Evolutionary conservation across 1,140 invertebrate species (phyloP).

Genomic region (Calephelis virginiensis): DNA sequence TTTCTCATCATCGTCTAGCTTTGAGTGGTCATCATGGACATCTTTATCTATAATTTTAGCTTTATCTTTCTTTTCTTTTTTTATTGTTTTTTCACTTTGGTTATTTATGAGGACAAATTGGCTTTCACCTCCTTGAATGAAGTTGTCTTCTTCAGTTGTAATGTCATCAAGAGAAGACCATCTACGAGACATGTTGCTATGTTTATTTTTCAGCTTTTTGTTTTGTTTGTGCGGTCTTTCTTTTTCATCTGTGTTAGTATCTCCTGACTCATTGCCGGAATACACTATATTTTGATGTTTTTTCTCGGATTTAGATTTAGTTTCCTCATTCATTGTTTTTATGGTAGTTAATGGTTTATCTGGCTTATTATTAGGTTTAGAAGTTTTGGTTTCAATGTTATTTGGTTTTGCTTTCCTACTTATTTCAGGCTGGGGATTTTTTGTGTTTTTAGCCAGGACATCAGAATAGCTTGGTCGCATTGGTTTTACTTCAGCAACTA

Average conservation of each 20-base stretch:
- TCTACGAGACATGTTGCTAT: constrained; percentile 75
- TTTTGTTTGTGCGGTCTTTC: constrained; percentile 67
- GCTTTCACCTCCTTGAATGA: constrained; percentile 56
- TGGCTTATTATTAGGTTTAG: constrained; percentile 59
- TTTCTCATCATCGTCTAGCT: constrained; percentile 50
- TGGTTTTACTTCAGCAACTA: constrained; percentile 90
- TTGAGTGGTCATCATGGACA: constrained; percentile 44
- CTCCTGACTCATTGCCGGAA: constrained; percentile 76
- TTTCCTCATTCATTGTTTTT: constrained; percentile 66
- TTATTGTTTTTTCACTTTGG: constrained; percentile 51
- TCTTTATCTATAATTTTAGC: constrained; percentile 49
- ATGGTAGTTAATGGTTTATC: constrained; percentile 53
- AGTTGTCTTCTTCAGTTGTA: constrained; percentile 65
- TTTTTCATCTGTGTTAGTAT: constrained; percentile 63
- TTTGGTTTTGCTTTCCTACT: constrained; percentile 49
- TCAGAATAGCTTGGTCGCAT: constrained; percentile 91
- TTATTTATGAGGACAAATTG: constrained; percentile 71
- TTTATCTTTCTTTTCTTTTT: constrained; percentile 65
- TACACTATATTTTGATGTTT: constrained; percentile 57
- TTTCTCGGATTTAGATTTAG: constrained; percentile 63
- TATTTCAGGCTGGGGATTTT: constrained; percentile 48
- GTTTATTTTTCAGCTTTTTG: constrained; percentile 73
- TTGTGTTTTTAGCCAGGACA: constrained; percentile 86
- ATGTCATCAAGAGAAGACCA: constrained; percentile 81
- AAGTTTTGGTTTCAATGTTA: constrained; percentile 56